A percentile compares a stretch with the other conserved stretches of the same genome.
These are phyloP conservation scores for Melanocharis versteri DNA, from an alignment of 2,113 vertebrate species.

Conservation along the genomic window DNA sequence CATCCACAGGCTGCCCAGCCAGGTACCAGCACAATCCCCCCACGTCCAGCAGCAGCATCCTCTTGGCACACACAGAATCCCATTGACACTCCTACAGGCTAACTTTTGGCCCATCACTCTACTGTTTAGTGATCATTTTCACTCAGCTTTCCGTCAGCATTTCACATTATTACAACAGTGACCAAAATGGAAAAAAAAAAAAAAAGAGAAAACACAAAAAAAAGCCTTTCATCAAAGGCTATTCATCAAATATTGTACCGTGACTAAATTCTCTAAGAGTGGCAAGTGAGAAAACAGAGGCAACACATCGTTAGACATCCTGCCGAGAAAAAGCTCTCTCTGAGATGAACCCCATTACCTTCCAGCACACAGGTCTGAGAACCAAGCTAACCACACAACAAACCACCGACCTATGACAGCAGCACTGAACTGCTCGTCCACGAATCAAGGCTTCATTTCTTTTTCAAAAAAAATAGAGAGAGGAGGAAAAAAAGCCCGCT, in stretches of 20 bases:
- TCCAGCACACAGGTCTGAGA: constrained; percentile 47
- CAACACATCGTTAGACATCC: constrained; percentile 27
- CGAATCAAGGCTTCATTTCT: not conserved
- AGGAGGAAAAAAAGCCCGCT: fast-evolving
- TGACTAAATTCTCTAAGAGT: constrained; percentile 47
- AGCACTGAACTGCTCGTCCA: not conserved
- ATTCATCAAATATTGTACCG: not conserved
- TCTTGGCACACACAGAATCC: not conserved
- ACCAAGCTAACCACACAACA: constrained; percentile 60
- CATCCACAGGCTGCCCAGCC: not conserved
- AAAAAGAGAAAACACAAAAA: not conserved
- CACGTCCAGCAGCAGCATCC: not conserved
- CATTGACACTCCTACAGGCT: not conserved
- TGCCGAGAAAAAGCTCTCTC: constrained; percentile 39
- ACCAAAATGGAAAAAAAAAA: not conserved
- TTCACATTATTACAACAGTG: constrained; percentile 7
- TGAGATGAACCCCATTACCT: constrained; percentile 53
- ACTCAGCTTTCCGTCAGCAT: constrained; percentile 10
- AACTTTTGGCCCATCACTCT: not conserved
- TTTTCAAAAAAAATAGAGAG: not conserved
- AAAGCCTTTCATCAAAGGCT: not conserved
- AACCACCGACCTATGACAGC: constrained; percentile 22
- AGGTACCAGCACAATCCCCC: not conserved
- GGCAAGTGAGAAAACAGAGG: constrained; percentile 29
- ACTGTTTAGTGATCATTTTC: not conserved